Conservation (phyloP, 2,797 vertebrate species). For the Coracias cyanogaster region DNA sequence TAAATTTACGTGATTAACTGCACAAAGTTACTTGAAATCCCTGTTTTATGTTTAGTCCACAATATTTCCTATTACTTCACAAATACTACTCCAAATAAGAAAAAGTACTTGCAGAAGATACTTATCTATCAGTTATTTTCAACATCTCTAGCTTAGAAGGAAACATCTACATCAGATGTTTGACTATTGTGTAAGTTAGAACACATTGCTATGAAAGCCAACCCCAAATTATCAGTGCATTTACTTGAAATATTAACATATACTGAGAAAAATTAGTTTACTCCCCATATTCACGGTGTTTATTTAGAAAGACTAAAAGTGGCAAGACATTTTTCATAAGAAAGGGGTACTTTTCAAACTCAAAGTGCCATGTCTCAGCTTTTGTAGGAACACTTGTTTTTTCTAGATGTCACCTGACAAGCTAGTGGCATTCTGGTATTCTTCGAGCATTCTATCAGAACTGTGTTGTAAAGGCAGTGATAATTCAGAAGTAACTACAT, state of each 20-base stretch:
- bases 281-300: background rate
- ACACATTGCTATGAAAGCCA: background rate
- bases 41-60: conserved; percentile 32
- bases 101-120: conserved; percentile 34
- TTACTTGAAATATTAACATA: conserved; percentile 24
- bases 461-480: background rate
- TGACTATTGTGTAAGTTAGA: background rate
- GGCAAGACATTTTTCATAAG: background rate
- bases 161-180: conserved; percentile 21
- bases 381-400: background rate
- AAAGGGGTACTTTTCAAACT: background rate
- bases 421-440: background rate
- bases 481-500: background rate
- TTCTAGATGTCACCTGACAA: background rate
- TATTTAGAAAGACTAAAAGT: background rate
- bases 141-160: conserved; percentile 5
- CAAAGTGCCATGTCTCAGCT: background rate
- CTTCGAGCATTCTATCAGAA: background rate
- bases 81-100: conserved; percentile 43
- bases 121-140: conserved; percentile 7
- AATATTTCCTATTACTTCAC: conserved; percentile 37
- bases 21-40: background rate
- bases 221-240: conserved; percentile 10
- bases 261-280: background rate
- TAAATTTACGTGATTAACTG: background rate